Evolutionary conservation across 1,140 invertebrate species (phyloP).

Genomic region (Pygmarrhopalites habei): DNA sequence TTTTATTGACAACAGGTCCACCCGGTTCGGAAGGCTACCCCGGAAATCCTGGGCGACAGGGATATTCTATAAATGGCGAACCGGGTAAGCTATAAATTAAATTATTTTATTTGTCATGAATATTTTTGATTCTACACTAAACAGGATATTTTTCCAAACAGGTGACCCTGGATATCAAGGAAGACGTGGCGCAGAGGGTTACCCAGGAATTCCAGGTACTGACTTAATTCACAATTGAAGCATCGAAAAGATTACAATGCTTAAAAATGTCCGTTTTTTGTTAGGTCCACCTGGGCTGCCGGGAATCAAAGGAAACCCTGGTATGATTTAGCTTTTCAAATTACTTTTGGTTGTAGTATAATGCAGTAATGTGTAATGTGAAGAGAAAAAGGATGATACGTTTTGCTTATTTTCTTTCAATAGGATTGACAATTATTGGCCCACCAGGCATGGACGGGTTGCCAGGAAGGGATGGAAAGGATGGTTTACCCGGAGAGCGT

Average conservation of each 20-base stretch:
- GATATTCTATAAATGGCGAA: conserved; percentile 26
- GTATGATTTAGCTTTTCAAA: too few relatives aligned
- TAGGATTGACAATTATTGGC: conserved; percentile 27
- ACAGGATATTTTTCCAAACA: too few relatives aligned
- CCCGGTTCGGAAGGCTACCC: conserved; percentile 23
- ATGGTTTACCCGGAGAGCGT: conserved; percentile 22
- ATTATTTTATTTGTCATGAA: too few relatives aligned
- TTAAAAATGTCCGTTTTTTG: too few relatives aligned
- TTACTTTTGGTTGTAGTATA: too few relatives aligned
- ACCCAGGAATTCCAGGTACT: conserved; percentile 28
- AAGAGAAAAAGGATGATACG: too few relatives aligned
- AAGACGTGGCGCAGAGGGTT: conserved; percentile 15
- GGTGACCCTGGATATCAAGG: conserved; percentile 25
- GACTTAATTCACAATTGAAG: too few relatives aligned
- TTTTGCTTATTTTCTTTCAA: too few relatives aligned
- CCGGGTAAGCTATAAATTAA: too few relatives aligned
- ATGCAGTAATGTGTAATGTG: too few relatives aligned
- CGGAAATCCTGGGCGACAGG: conserved; percentile 8
- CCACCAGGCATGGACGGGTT: conserved; percentile 28
- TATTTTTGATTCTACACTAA: too few relatives aligned
- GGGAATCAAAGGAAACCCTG: conserved; percentile 19
- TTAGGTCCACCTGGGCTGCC: conserved; percentile 40
- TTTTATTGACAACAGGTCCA: not conserved
- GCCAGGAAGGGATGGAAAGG: conserved; percentile 20
- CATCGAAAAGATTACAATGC: too few relatives aligned